phyloP scores from a whole-genome alignment of 2,888 invertebrate genomes.

The Agrilus biguttatus region DNA sequence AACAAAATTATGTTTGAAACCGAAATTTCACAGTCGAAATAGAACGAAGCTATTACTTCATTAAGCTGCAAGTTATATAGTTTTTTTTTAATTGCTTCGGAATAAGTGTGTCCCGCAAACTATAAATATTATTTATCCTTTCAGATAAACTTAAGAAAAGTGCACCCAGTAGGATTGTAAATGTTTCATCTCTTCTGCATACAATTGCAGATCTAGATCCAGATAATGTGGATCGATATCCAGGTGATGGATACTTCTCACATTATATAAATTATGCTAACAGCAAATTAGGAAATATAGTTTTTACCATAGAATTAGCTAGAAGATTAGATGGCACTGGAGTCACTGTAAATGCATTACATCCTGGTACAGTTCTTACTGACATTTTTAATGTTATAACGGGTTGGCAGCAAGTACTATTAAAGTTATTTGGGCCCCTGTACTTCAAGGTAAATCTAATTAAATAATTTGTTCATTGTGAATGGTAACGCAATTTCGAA shows the following conservation, averaged over 20 bases:
- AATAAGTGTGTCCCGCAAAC: no score
- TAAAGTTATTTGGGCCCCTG: not conserved
- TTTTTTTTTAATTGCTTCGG: no score
- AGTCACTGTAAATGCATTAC: slow-evolving; percentile 25
- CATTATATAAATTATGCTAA: no score
- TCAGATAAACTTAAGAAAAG: slow-evolving; percentile 34
- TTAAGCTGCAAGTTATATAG: no score
- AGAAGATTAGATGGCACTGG: slow-evolving; percentile 19
- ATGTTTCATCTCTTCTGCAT: slow-evolving; percentile 15
- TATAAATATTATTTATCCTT: slow-evolving; percentile 13
- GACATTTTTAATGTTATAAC: slow-evolving; percentile 16
- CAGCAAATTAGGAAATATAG: slow-evolving; percentile 8
- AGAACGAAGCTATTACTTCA: no score
- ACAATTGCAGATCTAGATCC: slow-evolving; percentile 9
- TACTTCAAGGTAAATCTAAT: slow-evolving; percentile 3
- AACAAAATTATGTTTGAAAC: no score
- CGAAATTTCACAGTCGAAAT: no score
- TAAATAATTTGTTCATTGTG: no score
- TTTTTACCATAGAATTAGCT: slow-evolving; percentile 25
- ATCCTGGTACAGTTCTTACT: slow-evolving; percentile 25
- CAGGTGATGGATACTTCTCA: no score
- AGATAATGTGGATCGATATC: slow-evolving; percentile 9
- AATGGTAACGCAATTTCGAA: no score
- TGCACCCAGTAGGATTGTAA: slow-evolving; percentile 16
- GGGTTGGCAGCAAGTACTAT: slow-evolving; percentile 2